Evolutionary conservation across 2,797 vertebrate genomes (phyloP), one percentile per base, ranked within the genome.

Genomic region (Melanotaenia maccullochi): DNA sequence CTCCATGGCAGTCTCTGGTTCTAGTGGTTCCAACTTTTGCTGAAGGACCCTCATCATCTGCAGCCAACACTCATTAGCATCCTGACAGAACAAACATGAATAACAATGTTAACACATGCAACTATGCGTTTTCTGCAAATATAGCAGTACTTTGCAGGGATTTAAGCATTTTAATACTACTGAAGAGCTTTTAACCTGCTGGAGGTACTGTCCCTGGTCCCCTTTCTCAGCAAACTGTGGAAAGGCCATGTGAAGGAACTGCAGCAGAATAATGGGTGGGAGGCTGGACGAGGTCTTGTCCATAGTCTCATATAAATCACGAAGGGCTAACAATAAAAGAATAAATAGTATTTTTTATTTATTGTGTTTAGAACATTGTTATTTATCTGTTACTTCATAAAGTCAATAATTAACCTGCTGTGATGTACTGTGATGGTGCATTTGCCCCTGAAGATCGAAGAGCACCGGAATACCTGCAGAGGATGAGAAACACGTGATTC

Each of bases 231-330:
- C 97, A 89, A 99, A 99, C 94, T 99, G 98, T 71, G 98, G 98
- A 87, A 99, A 99, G 90, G 98, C 98, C 97, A 99, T 97, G 84
- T 99, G 98, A 87, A 99, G 96, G 90, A 99, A 98, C 88, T 99
- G 98, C 89, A 99, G 96, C 72, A 99, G 90, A 90, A 99, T 99
- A 86, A 99, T 99, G 67, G 98, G 98, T 38, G 97, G 97, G 84
- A 99, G 97, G 95, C 97, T 99, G 86, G 98, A 97, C 65, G 97
- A 97, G 71, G 97, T 99, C 96, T 98, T 99, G 78, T 99, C 98
- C 98, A 99, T 99, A 76, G 98, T 98, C 92, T 98, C 97, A 83
- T 97, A 99, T 79, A 99, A 93, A 91, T 99, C 98, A 92, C 98
- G 96, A 89, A 99, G 94, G 80, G 97, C 98, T 99, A 91, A 68